These are phyloP conservation scores for Pseudomugil tenellus DNA, from an alignment of 2,797 vertebrate genomes.

Conservation along the genomic window DNA sequence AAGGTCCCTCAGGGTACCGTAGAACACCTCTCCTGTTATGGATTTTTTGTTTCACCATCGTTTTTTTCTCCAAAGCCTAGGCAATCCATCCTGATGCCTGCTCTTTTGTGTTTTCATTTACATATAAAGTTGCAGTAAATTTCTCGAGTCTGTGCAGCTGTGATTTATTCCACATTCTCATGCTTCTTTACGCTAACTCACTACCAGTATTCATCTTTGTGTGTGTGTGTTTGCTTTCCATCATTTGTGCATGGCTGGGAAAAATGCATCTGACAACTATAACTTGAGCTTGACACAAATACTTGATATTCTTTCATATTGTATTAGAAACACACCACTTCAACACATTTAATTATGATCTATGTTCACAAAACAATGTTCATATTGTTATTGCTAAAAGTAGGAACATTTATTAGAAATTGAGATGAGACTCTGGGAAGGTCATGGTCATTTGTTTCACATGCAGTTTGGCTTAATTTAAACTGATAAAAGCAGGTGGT, in stretches of 20 bases:
- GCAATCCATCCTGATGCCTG: constrained; percentile 19
- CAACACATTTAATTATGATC: too few relatives aligned
- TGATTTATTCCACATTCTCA: constrained; percentile 66
- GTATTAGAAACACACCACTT: not conserved
- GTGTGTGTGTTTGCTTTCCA: constrained; percentile 15
- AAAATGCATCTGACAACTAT: not conserved
- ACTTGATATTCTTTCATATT: not conserved
- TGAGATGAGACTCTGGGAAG: not conserved
- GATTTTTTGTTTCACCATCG: constrained; percentile 54
- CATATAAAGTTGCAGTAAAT: constrained; percentile 66
- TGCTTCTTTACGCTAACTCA: constrained; percentile 58
- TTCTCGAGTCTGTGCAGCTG: constrained; percentile 58
- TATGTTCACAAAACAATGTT: not conserved
- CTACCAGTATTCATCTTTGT: constrained; percentile 37
- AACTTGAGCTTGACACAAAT: not conserved
- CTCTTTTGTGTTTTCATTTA: constrained; percentile 62
- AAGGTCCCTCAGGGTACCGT: constrained; percentile 45
- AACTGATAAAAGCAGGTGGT: not conserved
- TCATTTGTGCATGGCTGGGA: constrained; percentile 30
- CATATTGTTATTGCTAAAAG: too few relatives aligned
- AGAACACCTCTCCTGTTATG: constrained; percentile 44
- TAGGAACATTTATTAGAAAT: too few relatives aligned
- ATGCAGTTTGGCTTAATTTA: not conserved
- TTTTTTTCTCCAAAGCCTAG: constrained; percentile 28
- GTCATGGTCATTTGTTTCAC: not conserved